Evolutionary conservation across 2,113 vertebrate species (phyloP), one percentile per base, ranked within the genome.

Genomic region (Rhineura floridana): DNA sequence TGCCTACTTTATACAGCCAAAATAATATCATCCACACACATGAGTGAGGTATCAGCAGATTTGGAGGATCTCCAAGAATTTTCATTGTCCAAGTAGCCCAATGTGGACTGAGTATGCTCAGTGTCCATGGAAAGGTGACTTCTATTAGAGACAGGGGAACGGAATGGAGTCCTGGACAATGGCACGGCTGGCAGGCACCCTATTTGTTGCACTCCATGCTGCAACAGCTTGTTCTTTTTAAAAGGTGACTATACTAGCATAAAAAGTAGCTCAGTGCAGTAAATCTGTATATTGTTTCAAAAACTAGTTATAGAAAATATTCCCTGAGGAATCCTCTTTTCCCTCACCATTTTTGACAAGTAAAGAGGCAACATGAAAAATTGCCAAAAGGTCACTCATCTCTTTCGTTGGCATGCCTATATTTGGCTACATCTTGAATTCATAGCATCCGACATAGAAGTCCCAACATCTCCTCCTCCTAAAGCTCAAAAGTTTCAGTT

Each of bases 381-480:
- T 78, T 76, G 48, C 30, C 77, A 62, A 11, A 55, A 42, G 19
- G 36, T 25, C 33, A 73, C 73, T 85, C 36, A 63, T 81, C 46
- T 62, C 84, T 63, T 87, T 80, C 33, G 46, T 46, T 33, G 39
- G 79, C 7, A 81, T 10, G 28, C 39, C 77, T 76, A 28, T 28
- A 42, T 2, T n/a, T 25, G 0, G 0, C 75, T 85, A 86, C 0
- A 0, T 59, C 10, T 36, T 86, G 77, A 46, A 1, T 1, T 87
- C 65, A 33, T n/a, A 88, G 50, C 42, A 84, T 17, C 39, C 72
- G 44, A 4, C 36, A 46, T 23, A 81, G 62, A 48, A 2, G 3
- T 7, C 50, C 50, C 72, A 3, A 1, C 10, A 23, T 83, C 0
- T 1, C 17, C 1, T 0, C 76, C 86, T 86, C 0, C n/a, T 0